These are phyloP conservation scores for Strix aluco DNA, from an alignment of 2,113 vertebrate genomes.

Conservation along the genomic window DNA sequence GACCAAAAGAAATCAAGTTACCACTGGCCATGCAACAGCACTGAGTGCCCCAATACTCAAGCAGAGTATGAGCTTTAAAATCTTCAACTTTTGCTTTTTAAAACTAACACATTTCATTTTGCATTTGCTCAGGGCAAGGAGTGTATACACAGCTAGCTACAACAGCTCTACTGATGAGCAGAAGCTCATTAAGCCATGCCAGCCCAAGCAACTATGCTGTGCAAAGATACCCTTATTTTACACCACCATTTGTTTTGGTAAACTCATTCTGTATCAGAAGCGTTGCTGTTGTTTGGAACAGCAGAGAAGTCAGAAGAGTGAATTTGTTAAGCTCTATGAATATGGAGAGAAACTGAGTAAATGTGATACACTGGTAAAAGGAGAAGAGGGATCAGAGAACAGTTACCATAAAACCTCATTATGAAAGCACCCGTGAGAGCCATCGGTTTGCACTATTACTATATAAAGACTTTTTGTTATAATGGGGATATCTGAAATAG, in stretches of 20 bases:
- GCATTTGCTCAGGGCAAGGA: not conserved
- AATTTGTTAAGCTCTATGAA: not conserved
- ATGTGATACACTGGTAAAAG: not conserved
- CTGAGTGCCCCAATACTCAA: not conserved
- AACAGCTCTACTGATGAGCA: not conserved
- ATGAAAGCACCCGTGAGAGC: slow-evolving; percentile 46
- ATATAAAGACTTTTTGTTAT: slow-evolving; percentile 54
- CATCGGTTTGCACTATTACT: slow-evolving; percentile 16
- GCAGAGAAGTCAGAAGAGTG: rapidly evolving
- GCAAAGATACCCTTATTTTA: not conserved
- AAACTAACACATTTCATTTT: not conserved
- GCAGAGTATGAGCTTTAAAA: not conserved
- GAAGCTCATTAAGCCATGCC: not conserved
- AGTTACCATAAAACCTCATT: slow-evolving; percentile 46
- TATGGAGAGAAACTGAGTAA: not conserved
- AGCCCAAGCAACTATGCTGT: not conserved
- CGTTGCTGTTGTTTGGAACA: not conserved
- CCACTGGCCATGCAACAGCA: not conserved
- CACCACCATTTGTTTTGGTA: not conserved
- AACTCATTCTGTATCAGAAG: not conserved
- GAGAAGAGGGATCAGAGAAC: slow-evolving; percentile 40
- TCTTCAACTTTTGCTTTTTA: too few species aligned
- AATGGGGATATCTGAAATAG: slow-evolving; percentile 49
- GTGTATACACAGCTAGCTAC: not conserved
- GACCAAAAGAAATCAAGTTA: not conserved